phyloP scores from a whole-genome alignment of 2,888 invertebrate species.

The Caenorhabditis sp. region DNA sequence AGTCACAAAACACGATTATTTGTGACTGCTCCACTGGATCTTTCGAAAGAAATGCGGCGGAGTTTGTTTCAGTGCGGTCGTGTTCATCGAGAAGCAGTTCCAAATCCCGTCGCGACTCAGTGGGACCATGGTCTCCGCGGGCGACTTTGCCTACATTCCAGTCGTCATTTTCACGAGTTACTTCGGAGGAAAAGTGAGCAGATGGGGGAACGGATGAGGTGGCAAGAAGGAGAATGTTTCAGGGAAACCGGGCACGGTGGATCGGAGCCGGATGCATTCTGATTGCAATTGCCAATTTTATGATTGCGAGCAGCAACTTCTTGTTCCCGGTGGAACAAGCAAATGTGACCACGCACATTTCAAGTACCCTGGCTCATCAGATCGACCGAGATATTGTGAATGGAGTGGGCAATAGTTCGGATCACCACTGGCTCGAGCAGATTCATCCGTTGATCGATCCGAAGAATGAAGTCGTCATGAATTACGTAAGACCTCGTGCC shows the following conservation, averaged over 20 bases:
- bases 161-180: constrained; percentile 78
- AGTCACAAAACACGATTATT: constrained; percentile 24
- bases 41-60: neutral
- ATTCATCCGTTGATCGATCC: constrained; percentile 53
- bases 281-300: constrained; percentile 76
- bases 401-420: constrained; percentile 17
- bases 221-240: neutral
- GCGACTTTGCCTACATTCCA: constrained; percentile 78
- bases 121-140: constrained; percentile 78
- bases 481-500: constrained; percentile 25
- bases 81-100: constrained; percentile 78
- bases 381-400: constrained; percentile 50
- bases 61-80: constrained; percentile 73
- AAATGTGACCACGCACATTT: constrained; percentile 61
- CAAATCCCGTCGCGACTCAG: constrained; percentile 77
- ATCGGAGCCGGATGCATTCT: constrained; percentile 78
- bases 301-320: constrained; percentile 77
- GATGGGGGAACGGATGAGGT: neutral
- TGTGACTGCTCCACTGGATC: constrained; percentile 9
- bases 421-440: constrained; percentile 43
- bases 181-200: constrained; percentile 74
- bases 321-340: constrained; percentile 73
- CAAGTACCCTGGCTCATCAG: constrained; percentile 56
- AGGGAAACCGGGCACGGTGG: constrained; percentile 78
- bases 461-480: constrained; percentile 35